phyloP scores from a whole-genome alignment of 2,888 invertebrate genomes.

The Tetheella fluctuosa region DNA sequence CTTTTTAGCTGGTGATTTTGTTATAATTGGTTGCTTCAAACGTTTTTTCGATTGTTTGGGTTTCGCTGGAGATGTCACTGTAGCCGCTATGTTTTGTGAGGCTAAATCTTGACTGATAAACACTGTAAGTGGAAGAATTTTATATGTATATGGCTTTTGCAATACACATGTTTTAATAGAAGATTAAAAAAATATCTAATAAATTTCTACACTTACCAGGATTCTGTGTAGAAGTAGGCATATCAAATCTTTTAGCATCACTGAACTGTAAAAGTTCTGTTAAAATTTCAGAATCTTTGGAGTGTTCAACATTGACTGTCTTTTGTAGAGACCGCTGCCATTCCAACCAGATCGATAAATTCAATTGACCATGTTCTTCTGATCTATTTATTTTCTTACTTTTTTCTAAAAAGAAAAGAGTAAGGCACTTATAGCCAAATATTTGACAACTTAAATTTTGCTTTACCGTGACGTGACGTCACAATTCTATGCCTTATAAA shows the following conservation, averaged over 20 bases:
- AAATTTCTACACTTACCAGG: slow-evolving; percentile 53
- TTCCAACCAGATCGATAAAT: slow-evolving; percentile 71
- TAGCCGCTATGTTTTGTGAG: slow-evolving; percentile 34
- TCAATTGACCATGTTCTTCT: slow-evolving; percentile 34
- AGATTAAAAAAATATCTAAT: slow-evolving; percentile 9
- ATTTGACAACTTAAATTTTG: no score
- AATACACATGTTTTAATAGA: no score
- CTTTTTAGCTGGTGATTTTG: slow-evolving; percentile 66
- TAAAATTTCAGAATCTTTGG: slow-evolving; percentile 71
- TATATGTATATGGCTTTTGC: background rate
- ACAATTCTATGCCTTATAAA: no score
- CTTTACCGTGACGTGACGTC: no score
- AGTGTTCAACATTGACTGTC: slow-evolving; percentile 72
- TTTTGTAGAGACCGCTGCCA: slow-evolving; percentile 77
- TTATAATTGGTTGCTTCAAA: slow-evolving; percentile 49
- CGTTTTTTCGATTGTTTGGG: slow-evolving; percentile 46
- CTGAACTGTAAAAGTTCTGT: slow-evolving; percentile 74
- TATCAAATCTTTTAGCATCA: slow-evolving; percentile 76
- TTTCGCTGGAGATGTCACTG: slow-evolving; percentile 40
- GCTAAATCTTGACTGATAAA: slow-evolving; percentile 51
- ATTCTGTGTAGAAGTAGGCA: slow-evolving; percentile 67
- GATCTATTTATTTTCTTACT: slow-evolving; percentile 26
- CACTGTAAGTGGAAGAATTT: slow-evolving; percentile 40
- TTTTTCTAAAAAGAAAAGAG: slow-evolving; percentile 35
- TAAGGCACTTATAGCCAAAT: background rate